Evolutionary conservation across 2,797 vertebrate species (phyloP).

Genomic region (Lemur catta): DNA sequence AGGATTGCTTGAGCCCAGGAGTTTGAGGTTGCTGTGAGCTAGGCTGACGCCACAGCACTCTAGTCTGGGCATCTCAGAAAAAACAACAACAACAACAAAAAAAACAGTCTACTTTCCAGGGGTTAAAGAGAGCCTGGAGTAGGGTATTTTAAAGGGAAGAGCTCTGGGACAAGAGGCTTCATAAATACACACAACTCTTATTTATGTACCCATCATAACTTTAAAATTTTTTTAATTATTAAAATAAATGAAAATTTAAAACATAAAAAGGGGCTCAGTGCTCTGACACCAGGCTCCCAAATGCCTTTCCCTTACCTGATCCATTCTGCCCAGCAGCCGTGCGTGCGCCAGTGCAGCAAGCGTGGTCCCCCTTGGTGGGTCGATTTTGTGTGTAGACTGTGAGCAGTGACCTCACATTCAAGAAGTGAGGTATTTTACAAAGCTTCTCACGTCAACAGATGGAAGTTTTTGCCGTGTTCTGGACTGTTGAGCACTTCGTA

Average conservation of each 20-base stretch:
- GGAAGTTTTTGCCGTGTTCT: accelerated
- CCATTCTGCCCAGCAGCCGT: background rate
- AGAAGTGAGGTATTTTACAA: background rate
- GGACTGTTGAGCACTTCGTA: background rate
- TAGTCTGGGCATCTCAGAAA: too few species aligned
- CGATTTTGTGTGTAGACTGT: background rate
- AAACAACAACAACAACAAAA: too few species aligned
- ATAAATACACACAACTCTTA: background rate
- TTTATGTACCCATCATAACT: background rate
- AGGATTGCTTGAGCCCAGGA: too few species aligned
- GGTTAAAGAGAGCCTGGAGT: background rate
- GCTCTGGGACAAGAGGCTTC: background rate
- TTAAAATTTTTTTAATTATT: background rate
- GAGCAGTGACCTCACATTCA: background rate
- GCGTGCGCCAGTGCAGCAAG: background rate
- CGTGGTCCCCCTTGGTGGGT: background rate
- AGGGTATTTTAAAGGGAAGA: background rate
- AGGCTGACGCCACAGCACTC: too few species aligned
- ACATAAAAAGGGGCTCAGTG: background rate
- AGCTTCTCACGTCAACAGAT: background rate
- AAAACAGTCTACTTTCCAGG: background rate
- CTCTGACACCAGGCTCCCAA: background rate
- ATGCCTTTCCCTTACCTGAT: background rate
- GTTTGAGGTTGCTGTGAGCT: too few species aligned
- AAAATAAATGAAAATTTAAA: background rate